phyloP scores from a whole-genome alignment of 2,113 vertebrate genomes.

The Entomyzon cyanotis region DNA sequence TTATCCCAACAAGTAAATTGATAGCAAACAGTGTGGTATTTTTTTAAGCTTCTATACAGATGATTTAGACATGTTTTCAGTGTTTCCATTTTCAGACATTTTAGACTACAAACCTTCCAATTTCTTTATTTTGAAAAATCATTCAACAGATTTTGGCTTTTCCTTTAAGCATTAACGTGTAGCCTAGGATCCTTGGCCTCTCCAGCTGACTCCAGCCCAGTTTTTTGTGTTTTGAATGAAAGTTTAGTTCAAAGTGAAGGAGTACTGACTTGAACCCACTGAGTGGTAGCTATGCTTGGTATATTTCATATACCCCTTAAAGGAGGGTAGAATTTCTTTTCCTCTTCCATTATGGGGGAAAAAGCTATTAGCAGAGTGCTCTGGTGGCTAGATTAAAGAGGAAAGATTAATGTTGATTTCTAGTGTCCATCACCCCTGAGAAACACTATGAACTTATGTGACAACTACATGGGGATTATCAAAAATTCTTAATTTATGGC shows the following conservation, averaged over 20 bases:
- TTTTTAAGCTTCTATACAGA: background rate
- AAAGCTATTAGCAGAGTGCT: background rate
- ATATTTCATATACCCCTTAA: background rate
- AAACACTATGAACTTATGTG: constrained; percentile 11
- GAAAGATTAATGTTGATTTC: constrained; percentile 35
- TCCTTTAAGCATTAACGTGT: background rate
- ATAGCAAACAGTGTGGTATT: background rate
- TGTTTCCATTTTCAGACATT: background rate
- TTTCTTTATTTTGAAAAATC: constrained; percentile 6
- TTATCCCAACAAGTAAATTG: background rate
- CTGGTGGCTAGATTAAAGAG: constrained; percentile 23
- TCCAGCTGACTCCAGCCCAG: background rate
- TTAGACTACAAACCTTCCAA: background rate
- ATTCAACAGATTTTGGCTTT: background rate
- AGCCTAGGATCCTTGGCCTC: background rate
- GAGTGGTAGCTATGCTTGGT: background rate
- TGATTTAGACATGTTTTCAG: background rate
- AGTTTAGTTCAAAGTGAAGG: background rate
- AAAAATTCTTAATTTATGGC: constrained; percentile 19
- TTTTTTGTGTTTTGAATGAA: background rate
- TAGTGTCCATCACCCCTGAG: background rate
- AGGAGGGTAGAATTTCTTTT: background rate
- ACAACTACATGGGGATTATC: background rate
- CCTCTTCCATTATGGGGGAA: background rate
- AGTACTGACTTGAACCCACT: background rate